Conservation (phyloP, 2,113 vertebrate genomes). For the Cepphus grylle region DNA sequence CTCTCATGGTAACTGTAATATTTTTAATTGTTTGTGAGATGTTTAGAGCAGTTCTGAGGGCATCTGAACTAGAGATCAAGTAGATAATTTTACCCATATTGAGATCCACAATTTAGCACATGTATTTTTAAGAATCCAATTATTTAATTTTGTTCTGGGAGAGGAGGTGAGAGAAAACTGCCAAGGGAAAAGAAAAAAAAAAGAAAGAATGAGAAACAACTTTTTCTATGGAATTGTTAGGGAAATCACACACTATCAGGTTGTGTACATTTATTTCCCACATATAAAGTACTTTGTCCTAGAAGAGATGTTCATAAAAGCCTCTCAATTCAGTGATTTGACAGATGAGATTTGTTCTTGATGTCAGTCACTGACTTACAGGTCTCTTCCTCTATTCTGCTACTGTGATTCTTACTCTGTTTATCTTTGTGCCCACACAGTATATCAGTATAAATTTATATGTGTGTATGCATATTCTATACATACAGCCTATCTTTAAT, state of each 20-base stretch:
- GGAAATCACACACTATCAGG: neutral
- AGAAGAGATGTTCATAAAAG: conserved; percentile 6
- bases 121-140: neutral
- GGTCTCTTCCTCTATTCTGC: neutral
- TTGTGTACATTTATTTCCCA: neutral
- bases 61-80: neutral
- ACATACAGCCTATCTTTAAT: conserved; percentile 49
- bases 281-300: neutral
- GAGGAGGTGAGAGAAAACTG: neutral
- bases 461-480: neutral
- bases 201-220: neutral
- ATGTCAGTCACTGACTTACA: conserved; percentile 28
- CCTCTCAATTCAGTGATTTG: conserved; percentile 6
- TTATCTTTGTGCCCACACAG: conserved; percentile 38
- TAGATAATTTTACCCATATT: neutral
- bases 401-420: neutral
- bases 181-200: neutral
- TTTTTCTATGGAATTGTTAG: neutral
- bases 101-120: neutral
- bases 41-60: neutral
- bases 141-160: neutral
- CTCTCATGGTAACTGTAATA: neutral
- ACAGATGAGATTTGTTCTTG: conserved; percentile 50
- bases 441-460: conserved; percentile 48
- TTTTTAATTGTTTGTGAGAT: neutral